Evolutionary conservation across 30 jellyfish, hydroid and myxozoan species (phyloP).

Genomic region (Turritopsis rubra): DNA sequence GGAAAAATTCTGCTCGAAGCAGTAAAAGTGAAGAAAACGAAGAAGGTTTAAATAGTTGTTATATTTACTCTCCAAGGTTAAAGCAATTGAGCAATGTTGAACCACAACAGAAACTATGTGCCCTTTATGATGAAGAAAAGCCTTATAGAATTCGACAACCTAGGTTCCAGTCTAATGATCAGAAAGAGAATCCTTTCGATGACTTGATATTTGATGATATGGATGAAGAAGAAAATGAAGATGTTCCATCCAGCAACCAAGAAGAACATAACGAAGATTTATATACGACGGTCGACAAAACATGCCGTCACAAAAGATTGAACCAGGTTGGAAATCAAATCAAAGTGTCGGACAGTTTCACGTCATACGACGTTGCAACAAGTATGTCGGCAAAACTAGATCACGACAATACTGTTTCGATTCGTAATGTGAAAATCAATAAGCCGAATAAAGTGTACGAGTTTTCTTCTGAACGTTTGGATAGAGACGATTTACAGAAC

Average conservation of each 20-base stretch:
- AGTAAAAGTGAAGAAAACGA: background rate
- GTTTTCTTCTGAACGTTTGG: background rate
- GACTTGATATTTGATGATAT: background rate
- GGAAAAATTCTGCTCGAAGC: background rate
- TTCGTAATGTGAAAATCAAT: background rate
- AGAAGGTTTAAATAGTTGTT: background rate
- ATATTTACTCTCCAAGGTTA: background rate
- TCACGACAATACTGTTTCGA: background rate
- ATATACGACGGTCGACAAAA: slow-evolving; percentile 8
- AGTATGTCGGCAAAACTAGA: background rate
- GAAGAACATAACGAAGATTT: background rate
- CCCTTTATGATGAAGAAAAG: background rate
- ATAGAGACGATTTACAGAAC: background rate
- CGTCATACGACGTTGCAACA: background rate
- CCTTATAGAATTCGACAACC: background rate
- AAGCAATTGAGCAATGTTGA: background rate
- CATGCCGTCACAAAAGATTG: background rate
- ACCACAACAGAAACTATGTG: background rate
- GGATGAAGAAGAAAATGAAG: background rate
- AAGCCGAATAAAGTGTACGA: slow-evolving; percentile 11
- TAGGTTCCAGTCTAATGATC: background rate
- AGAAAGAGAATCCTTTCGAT: background rate
- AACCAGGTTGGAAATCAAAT: background rate
- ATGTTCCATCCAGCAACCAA: background rate
- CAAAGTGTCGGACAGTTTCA: slow-evolving; percentile 8